Conservation (phyloP, 2,797 vertebrate genomes). For the Clarias pachynema region DNA sequence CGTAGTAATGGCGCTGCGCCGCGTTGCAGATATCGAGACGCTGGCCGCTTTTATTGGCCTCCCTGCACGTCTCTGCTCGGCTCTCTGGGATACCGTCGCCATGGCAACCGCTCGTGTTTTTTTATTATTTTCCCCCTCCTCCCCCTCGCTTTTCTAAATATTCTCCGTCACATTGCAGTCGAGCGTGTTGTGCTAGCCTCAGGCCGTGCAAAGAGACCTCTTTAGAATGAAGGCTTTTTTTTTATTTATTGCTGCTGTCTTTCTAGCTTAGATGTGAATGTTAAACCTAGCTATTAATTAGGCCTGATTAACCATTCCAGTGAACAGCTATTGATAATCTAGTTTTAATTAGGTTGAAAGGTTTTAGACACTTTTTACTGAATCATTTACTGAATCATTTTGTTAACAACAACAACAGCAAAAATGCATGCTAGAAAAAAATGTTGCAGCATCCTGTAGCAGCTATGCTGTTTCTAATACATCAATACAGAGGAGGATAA, state of each 20-base stretch:
- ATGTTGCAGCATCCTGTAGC: background rate
- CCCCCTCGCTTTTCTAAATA: conserved; percentile 53
- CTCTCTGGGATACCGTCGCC: conserved; percentile 52
- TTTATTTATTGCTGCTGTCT: conserved; percentile 12
- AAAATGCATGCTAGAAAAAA: background rate
- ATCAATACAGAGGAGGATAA: background rate
- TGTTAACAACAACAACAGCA: background rate
- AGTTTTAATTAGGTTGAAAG: background rate
- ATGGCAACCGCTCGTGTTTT: conserved; percentile 53
- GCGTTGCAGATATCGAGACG: conserved; percentile 50
- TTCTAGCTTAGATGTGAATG: conserved; percentile 19
- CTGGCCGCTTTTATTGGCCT: conserved; percentile 47
- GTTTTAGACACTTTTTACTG: background rate
- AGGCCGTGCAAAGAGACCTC: conserved; percentile 36
- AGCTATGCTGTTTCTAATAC: background rate
- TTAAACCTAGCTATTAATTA: conserved; percentile 39
- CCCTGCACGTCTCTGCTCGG: conserved; percentile 38
- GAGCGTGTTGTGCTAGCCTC: conserved; percentile 50
- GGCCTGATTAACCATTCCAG: background rate
- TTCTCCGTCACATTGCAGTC: conserved; percentile 52
- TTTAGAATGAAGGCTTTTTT: conserved; percentile 40
- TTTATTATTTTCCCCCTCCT: conserved; percentile 24
- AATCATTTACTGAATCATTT: background rate
- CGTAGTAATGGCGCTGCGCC: conserved; percentile 44
- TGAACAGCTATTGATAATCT: background rate